Conservation (phyloP, 2,888 invertebrate genomes). For the Agrochola litura region DNA sequence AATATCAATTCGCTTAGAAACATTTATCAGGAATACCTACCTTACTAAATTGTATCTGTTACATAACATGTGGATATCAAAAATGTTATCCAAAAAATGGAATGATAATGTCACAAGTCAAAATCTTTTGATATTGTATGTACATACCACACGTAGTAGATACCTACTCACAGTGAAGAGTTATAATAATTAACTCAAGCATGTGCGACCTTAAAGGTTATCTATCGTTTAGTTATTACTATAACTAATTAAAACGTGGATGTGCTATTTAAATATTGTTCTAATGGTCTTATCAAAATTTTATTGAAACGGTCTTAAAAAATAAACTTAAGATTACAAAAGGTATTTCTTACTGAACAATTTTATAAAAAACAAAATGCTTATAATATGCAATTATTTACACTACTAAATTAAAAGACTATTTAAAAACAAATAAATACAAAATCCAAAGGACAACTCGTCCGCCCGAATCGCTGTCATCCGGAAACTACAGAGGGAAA, state of each 20-base stretch:
- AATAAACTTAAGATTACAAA: neutral
- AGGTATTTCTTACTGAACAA: too few relatives aligned
- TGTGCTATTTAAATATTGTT: neutral
- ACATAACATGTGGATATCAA: neutral
- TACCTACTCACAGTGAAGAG: neutral
- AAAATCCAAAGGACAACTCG: too few relatives aligned
- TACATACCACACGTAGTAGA: neutral
- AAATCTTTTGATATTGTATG: too few relatives aligned
- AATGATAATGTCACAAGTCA: too few relatives aligned
- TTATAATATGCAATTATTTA: too few relatives aligned
- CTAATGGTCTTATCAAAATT: neutral
- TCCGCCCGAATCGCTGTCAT: too few relatives aligned
- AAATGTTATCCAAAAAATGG: neutral
- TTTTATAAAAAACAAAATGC: too few relatives aligned
- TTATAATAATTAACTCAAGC: constrained; percentile 2
- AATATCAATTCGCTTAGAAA: neutral
- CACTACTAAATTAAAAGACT: too few relatives aligned
- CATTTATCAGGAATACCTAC: neutral
- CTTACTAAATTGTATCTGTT: neutral
- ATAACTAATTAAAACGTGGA: neutral
- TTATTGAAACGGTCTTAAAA: too few relatives aligned
- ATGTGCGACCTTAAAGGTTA: constrained; percentile 31
- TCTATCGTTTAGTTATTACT: constrained; percentile 25
- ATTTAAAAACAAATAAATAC: too few relatives aligned
- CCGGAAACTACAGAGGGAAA: too few relatives aligned